Base-by-base conservation (phyloP, 1,140 invertebrate species). In the Drosophila oshimai region DNA sequence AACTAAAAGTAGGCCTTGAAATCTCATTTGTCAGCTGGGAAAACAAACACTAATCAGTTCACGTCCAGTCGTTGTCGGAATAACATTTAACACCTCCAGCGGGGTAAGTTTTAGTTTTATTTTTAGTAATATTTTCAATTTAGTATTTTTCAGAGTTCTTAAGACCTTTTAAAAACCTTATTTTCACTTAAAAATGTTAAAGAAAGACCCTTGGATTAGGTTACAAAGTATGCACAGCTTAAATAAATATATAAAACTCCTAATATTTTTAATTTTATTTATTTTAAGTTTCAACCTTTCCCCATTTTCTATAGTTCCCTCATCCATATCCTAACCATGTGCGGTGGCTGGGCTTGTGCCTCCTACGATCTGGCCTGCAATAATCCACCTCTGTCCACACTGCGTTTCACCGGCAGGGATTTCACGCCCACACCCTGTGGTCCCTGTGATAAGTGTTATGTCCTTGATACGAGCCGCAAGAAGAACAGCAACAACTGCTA, bases 291-390 rank as follows among this genome's bases (percentile, higher is more conserved):
- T 13, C 5, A 12, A 15, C 7, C 2, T 13, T 9, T 15, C 12
- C n/a, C 6, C 1, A 5, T 5, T 6, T 3, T 2, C 9, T 13
- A 1, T 6, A 20, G 53, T 39, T 37, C 1, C 13, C 12, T 10
- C 9, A 5, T 24, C 5, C 17, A 12, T 15, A n/a, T 6, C 33
- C 6, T 60, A 49, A 62, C 15, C 24, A 86, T 86, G 75, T 86
- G 80, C 46, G 80, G 75, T 6, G 81, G 80, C 42, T 87, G 81
- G 76, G 75, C 80, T 2, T 86, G 80, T 42, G 74, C 71, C 34
- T 86, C 75, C 0, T 86, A 69, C 10, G 36, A 61, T 10, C 7
- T 86, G 31, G 80, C 80, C 1, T 75, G 65, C 39, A 68, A 68
- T 20, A 86, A 86, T 61, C 75, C 71, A 3, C 71, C 65, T 0